phyloP scores from a whole-genome alignment of 2,888 invertebrate species.

The Exocentrus adspersus region DNA sequence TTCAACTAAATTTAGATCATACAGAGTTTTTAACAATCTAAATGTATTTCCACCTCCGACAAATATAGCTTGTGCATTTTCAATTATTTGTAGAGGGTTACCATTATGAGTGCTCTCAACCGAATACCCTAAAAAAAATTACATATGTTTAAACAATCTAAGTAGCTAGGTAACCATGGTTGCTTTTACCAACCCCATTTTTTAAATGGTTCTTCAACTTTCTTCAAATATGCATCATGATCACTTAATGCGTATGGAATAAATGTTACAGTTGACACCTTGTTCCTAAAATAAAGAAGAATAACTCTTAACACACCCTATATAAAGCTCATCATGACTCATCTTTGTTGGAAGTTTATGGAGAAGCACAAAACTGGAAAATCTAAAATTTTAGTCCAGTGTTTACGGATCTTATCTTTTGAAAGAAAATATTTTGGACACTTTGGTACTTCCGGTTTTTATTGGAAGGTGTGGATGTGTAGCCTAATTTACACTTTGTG shows the following conservation, averaged over 20 bases:
- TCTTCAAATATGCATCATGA: conserved; percentile 73
- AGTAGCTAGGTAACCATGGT: not conserved
- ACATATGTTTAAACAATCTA: not conserved
- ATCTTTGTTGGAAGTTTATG: too few species aligned
- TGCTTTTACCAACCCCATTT: conserved; percentile 68
- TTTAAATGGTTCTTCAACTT: conserved; percentile 68
- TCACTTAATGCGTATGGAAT: conserved; percentile 79
- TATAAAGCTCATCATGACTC: too few species aligned
- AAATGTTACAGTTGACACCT: conserved; percentile 74
- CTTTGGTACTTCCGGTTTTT: too few species aligned
- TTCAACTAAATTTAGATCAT: conserved; percentile 73
- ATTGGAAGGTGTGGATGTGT: too few species aligned
- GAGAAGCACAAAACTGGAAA: too few species aligned
- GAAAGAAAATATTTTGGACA: too few species aligned
- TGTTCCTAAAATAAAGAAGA: conserved; percentile 70
- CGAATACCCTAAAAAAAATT: conserved; percentile 62
- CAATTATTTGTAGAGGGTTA: conserved; percentile 69
- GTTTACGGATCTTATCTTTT: too few species aligned
- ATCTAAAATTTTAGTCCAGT: too few species aligned
- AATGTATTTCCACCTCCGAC: conserved; percentile 87
- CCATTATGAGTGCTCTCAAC: conserved; percentile 74
- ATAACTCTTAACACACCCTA: too few species aligned
- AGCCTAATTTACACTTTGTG: too few species aligned
- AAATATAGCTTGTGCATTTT: conserved; percentile 75
- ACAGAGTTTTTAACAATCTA: conserved; percentile 74